phyloP scores from a whole-genome alignment of 1,140 invertebrate genomes.

The Akabosia matsudoensis region DNA sequence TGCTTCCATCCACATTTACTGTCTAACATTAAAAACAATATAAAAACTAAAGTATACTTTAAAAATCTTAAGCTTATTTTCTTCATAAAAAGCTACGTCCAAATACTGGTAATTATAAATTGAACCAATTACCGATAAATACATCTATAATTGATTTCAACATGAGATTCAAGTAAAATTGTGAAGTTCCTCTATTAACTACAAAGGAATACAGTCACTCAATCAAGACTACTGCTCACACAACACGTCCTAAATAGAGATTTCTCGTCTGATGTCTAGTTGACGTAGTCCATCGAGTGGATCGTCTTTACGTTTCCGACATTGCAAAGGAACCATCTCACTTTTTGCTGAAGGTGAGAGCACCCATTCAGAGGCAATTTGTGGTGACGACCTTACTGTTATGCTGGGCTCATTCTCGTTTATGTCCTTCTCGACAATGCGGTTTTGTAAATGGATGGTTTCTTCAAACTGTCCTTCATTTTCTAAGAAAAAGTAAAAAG shows the following conservation, averaged over 20 bases:
- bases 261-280: not conserved
- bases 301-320: not conserved
- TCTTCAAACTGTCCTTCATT: not conserved
- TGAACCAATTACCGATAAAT: no score
- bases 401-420: not conserved
- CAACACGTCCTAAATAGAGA: not conserved
- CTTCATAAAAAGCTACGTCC: no score
- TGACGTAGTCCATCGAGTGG: not conserved
- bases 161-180: no score
- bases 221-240: not conserved
- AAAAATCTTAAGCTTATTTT: no score
- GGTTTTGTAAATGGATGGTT: not conserved
- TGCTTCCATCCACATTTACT: no score
- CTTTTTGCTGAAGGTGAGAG: not conserved
- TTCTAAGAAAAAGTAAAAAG: not conserved
- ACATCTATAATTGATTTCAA: no score
- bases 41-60: no score
- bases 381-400: not conserved
- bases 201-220: no score
- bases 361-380: not conserved
- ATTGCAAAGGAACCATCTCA: not conserved
- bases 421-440: not conserved
- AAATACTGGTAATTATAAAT: no score
- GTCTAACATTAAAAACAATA: no score
- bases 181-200: no score